Evolutionary conservation across 2,113 vertebrate genomes (phyloP), one percentile per base, ranked within the genome.

Genomic region (Hippocampus mohnikei): DNA sequence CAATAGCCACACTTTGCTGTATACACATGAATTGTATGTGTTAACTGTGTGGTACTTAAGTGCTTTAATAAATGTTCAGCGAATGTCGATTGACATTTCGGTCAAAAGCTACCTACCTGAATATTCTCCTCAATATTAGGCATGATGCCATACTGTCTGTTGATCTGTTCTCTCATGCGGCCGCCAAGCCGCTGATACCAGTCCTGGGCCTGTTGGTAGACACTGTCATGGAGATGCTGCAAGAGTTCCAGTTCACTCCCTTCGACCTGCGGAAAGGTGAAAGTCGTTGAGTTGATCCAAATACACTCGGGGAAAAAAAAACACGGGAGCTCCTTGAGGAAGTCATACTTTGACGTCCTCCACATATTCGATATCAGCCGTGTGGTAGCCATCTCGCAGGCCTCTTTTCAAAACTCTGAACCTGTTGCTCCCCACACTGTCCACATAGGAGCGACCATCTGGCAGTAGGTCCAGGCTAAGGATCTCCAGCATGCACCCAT

Each of bases 401-500:
- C 93, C 89, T 2, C 95, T 91, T 75, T 87, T 92, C 37, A 95
- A 78, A 71, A 96, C 94, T 7, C 88, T 91, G 86, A 96, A 97
- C 59, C 94, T 90, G 70, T 76, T 93, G 72, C 91, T 83, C 11
- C 95, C 95, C 0, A 94, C 21, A 0, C 94, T 92, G 80, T 95
- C 93, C 76, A 96, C 94, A 59, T 93, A 87, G 10, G 94, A 96
- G 10, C 95, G 89, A 0, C 95, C 95, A 0, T 97, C 95, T 0
- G 94, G 87, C 68, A 96, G 88, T 78, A 92, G 72, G 77, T 95
- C 91, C 25, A 94, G 85, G 62, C 88, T 84, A 27, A 83, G 83
- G 55, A 97, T 96, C 88, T 96, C 94, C 85, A 97, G 80, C 87
- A 96, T 89, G 60, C 94, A 96, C 72, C 95, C 95, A 0, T 93